phyloP scores from a whole-genome alignment of 1,140 invertebrate genomes.

The Polypedilum pembai region DNA sequence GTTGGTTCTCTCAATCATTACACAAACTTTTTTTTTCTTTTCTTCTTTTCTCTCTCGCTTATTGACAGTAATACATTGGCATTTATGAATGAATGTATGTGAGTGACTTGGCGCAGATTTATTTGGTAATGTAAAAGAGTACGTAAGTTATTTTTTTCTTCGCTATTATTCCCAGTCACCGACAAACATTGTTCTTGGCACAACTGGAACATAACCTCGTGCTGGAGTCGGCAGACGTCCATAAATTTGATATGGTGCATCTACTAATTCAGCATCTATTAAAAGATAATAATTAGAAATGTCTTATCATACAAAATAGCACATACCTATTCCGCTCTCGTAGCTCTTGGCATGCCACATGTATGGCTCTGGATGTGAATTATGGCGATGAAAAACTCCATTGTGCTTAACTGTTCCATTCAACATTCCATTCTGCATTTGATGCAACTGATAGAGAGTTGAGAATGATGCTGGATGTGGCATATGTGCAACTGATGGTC shows the following conservation, averaged over 20 bases:
- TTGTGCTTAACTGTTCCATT: not conserved
- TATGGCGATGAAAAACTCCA: conserved; percentile 17
- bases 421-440: conserved; percentile 30
- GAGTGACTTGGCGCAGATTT: not conserved
- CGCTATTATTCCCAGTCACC: conserved; percentile 13
- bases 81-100: too few relatives aligned
- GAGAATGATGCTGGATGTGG: conserved; percentile 24
- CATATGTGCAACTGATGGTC: conserved; percentile 8
- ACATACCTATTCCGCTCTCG: conserved; percentile 76
- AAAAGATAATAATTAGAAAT: not conserved
- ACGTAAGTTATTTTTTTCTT: not conserved
- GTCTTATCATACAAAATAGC: not conserved
- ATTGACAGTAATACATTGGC: too few relatives aligned
- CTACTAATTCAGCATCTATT: not conserved
- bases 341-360: conserved; percentile 83
- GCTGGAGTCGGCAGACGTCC: not conserved
- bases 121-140: not conserved
- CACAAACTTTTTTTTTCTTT: not conserved
- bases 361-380: conserved; percentile 48
- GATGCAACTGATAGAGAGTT: conserved; percentile 37
- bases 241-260: conserved; percentile 5
- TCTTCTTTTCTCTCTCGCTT: too few relatives aligned
- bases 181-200: conserved; percentile 8
- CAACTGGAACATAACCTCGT: conserved; percentile 20
- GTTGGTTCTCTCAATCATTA: conserved; percentile 7